These are phyloP conservation scores for Epinephelus coioides DNA, from an alignment of 2,797 vertebrate species.

Conservation along the genomic window DNA sequence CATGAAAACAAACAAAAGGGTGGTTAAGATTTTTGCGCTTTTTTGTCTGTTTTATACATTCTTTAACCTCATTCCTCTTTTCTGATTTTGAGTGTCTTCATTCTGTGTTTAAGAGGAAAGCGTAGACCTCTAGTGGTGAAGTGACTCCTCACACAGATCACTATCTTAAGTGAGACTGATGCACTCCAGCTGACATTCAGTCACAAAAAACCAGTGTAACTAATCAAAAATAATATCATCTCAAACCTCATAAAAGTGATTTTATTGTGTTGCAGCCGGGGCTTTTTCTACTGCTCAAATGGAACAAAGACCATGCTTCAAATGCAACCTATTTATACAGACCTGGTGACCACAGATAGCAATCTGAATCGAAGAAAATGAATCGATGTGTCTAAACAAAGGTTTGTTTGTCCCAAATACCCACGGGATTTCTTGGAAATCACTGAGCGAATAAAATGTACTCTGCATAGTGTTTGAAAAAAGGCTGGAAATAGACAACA, in stretches of 20 bases:
- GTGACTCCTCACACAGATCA: neutral
- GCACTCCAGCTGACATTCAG: neutral
- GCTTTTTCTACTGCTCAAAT: neutral
- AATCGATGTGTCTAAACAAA: constrained; percentile 23
- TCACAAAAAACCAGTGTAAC: neutral
- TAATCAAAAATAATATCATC: neutral
- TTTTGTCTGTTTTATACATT: neutral
- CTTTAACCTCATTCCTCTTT: neutral
- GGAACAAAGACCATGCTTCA: constrained; percentile 19
- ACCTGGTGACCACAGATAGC: constrained; percentile 34
- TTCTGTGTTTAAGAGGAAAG: constrained; percentile 16
- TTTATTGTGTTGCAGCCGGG: neutral
- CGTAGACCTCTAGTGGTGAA: constrained; percentile 53
- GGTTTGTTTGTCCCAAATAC: constrained; percentile 32
- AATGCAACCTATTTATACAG: neutral
- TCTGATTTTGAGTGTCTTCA: neutral
- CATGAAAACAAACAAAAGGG: neutral
- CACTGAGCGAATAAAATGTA: constrained; percentile 22
- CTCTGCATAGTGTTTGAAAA: constrained; percentile 14
- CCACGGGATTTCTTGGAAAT: constrained; percentile 3
- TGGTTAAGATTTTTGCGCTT: neutral
- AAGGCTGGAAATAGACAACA: constrained; percentile 35
- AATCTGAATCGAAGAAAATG: constrained; percentile 22
- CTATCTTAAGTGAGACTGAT: neutral
- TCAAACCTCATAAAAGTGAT: neutral